These are phyloP conservation scores for Aleiodes alternator DNA, from an alignment of 2,888 invertebrate genomes.

Conservation along the genomic window DNA sequence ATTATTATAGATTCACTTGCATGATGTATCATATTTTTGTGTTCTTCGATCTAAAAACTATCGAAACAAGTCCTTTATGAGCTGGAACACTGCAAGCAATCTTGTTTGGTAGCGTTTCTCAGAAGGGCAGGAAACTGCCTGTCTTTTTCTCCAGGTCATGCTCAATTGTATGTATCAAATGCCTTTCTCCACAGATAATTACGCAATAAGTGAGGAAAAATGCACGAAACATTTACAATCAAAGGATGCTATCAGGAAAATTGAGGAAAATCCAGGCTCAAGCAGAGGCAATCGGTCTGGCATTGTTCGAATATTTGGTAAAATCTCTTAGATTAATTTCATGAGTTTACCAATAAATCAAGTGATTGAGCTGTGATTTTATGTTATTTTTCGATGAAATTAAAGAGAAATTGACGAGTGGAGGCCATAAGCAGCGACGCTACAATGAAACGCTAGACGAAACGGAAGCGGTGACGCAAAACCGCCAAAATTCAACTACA, in stretches of 20 bases:
- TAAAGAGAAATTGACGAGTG: slow-evolving; percentile 48
- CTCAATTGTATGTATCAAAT: background rate
- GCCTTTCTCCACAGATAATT: slow-evolving; percentile 33
- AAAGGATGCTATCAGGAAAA: slow-evolving; percentile 27
- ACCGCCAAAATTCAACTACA: background rate
- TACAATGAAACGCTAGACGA: slow-evolving; percentile 11
- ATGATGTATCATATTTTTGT: too few relatives aligned
- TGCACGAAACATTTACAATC: slow-evolving; percentile 5
- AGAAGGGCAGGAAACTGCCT: too few relatives aligned
- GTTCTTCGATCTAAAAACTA: too few relatives aligned
- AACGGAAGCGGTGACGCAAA: slow-evolving; percentile 11
- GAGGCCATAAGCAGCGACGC: slow-evolving; percentile 33
- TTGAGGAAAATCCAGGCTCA: slow-evolving; percentile 22
- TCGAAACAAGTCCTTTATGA: too few relatives aligned
- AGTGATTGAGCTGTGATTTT: background rate
- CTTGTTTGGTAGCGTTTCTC: background rate
- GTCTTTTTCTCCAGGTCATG: too few relatives aligned
- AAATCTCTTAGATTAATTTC: background rate
- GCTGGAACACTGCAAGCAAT: too few relatives aligned
- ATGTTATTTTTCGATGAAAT: background rate
- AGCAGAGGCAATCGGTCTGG: slow-evolving; percentile 47
- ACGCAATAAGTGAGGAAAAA: slow-evolving; percentile 1
- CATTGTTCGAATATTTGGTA: slow-evolving; percentile 50
- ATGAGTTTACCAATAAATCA: background rate
- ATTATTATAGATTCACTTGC: too few relatives aligned